phyloP scores from a whole-genome alignment of 1,140 invertebrate species.

The Chironomus tepperi region DNA sequence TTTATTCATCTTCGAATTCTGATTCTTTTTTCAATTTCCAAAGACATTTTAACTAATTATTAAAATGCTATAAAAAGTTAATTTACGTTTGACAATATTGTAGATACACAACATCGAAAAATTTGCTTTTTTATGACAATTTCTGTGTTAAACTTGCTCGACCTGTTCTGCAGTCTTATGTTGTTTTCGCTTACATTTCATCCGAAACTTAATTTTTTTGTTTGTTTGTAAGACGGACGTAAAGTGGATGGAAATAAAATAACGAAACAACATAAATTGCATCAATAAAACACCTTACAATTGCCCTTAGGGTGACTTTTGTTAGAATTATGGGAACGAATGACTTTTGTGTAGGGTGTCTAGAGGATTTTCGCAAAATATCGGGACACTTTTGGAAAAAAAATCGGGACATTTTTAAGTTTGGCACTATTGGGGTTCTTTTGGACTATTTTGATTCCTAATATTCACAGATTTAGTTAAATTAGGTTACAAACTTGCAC shows the following conservation, averaged over 20 bases:
- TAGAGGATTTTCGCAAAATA: too few relatives aligned
- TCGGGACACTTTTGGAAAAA: too few relatives aligned
- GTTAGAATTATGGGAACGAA: too few relatives aligned
- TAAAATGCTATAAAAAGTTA: background rate
- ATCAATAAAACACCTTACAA: conserved; percentile 1
- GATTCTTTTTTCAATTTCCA: background rate
- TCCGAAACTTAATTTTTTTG: too few relatives aligned
- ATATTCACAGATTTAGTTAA: too few relatives aligned
- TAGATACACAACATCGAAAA: background rate
- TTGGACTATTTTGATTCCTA: too few relatives aligned
- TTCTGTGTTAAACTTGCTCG: background rate
- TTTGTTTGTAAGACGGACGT: too few relatives aligned
- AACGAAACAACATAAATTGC: background rate
- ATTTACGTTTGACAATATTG: conserved; percentile 21
- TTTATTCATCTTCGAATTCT: background rate
- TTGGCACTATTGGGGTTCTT: too few relatives aligned
- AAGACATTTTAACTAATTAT: background rate
- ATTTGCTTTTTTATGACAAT: background rate
- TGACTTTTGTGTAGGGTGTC: too few relatives aligned
- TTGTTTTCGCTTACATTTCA: background rate
- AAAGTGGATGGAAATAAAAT: background rate
- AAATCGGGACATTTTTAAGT: too few relatives aligned
- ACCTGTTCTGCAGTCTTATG: background rate
- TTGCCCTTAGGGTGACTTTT: background rate
- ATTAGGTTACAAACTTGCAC: too few relatives aligned